These are phyloP conservation scores for Argyresthia albistria DNA, from an alignment of 2,888 invertebrate genomes.

Conservation along the genomic window DNA sequence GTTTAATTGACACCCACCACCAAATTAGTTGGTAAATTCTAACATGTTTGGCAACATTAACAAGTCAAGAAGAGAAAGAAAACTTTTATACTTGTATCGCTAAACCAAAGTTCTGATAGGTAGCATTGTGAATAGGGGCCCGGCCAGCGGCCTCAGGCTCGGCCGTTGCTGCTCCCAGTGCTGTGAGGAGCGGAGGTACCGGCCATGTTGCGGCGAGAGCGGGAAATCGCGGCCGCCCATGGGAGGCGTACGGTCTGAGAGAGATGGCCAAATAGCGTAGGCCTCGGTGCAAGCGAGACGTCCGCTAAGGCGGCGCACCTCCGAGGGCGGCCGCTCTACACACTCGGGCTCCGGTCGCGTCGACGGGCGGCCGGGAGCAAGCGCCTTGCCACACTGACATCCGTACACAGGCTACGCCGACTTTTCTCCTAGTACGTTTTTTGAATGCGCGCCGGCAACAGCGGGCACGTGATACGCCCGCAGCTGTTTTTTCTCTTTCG, in stretches of 20 bases:
- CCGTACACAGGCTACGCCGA: constrained; percentile 43
- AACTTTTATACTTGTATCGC: no score
- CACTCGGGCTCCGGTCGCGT: constrained; percentile 71
- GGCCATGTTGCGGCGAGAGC: constrained; percentile 66
- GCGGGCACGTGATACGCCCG: constrained; percentile 63
- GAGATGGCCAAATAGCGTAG: constrained; percentile 33
- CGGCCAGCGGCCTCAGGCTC: not conserved
- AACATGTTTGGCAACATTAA: no score
- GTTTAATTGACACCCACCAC: no score
- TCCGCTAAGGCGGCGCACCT: constrained; percentile 71
- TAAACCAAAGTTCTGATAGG: no score
- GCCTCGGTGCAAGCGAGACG: constrained; percentile 40
- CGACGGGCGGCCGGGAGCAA: constrained; percentile 68
- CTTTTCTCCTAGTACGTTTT: constrained; percentile 60
- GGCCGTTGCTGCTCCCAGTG: not conserved
- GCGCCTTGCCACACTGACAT: constrained; percentile 54
- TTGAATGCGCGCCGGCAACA: constrained; percentile 63
- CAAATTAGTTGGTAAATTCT: no score
- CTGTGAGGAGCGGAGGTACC: constrained; percentile 27
- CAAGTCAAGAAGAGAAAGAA: no score
- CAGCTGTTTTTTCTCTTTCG: constrained; percentile 61
- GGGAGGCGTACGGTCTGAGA: constrained; percentile 61
- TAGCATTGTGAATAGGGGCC: not conserved
- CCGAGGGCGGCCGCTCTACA: constrained; percentile 70
- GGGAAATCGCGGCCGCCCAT: constrained; percentile 71